Evolutionary conservation across 2,888 invertebrate species (phyloP).

Genomic region (Hydriomena furcata): DNA sequence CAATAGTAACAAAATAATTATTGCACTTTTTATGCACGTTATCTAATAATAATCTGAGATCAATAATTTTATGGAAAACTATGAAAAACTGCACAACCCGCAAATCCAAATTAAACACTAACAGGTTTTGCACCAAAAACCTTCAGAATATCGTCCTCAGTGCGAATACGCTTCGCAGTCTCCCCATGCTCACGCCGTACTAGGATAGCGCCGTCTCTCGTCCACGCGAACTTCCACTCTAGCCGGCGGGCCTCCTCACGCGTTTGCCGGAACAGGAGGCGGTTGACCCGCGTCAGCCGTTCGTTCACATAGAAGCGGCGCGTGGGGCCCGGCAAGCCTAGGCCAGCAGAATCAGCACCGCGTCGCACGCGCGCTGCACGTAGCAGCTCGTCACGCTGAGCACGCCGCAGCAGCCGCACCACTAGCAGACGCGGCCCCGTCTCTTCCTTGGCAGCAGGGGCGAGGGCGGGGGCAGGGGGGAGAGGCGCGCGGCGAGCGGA

Average conservation of each 20-base stretch:
- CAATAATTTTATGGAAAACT: no score
- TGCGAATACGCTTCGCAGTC: conserved; percentile 3
- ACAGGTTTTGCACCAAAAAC: conserved; percentile 1
- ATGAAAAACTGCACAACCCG: no score
- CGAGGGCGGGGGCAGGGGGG: no score
- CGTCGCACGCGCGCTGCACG: neutral
- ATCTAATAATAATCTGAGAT: no score
- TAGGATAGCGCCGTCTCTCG: conserved; percentile 1
- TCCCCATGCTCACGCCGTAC: conserved; percentile 5
- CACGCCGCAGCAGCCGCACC: no score
- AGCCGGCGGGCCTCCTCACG: conserved; percentile 1
- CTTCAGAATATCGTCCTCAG: neutral
- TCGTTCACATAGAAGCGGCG: conserved; percentile 17
- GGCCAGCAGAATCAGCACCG: no score
- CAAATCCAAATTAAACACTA: neutral
- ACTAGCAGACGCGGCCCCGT: no score
- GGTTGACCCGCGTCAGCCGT: conserved; percentile 5
- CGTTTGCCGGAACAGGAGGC: neutral
- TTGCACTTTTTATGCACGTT: no score
- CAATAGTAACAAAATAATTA: no score
- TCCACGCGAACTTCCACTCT: conserved; percentile 6
- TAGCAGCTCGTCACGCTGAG: neutral
- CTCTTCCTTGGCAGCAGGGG: no score
- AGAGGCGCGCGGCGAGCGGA: no score
- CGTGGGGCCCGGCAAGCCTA: conserved; percentile 6